These are phyloP conservation scores for Chionoecetes opilio DNA, from an alignment of 1,140 invertebrate genomes.

Conservation along the genomic window DNA sequence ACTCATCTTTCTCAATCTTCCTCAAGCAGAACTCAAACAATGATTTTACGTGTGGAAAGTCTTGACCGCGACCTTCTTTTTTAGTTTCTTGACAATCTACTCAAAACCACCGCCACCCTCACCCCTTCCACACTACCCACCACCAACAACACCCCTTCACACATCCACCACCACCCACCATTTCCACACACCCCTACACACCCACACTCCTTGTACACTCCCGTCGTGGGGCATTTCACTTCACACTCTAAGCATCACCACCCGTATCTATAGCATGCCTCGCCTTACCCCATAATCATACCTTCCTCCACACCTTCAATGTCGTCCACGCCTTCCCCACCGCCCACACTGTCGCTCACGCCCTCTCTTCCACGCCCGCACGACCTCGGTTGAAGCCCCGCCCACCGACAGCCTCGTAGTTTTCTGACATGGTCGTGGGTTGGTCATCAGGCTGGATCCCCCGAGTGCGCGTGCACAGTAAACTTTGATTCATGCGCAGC, in stretches of 20 bases:
- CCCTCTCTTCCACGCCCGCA: not conserved
- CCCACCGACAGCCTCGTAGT: not conserved
- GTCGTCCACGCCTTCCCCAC: not conserved
- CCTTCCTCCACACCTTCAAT: not conserved
- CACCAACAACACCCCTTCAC: not conserved
- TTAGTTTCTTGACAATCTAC: too few relatives aligned
- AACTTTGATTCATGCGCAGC: conserved; percentile 57
- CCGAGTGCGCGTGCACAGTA: conserved; percentile 70
- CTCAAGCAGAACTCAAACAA: not conserved
- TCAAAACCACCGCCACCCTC: not conserved
- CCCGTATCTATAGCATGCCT: too few relatives aligned
- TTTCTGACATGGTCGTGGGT: conserved; percentile 49
- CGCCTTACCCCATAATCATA: not conserved
- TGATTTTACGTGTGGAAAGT: not conserved
- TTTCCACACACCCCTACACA: not conserved
- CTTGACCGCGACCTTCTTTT: too few relatives aligned
- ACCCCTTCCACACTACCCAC: not conserved
- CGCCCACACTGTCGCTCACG: not conserved
- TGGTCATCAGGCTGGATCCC: conserved; percentile 45
- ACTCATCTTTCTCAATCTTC: too few relatives aligned
- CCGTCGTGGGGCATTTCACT: not conserved
- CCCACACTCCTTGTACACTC: not conserved
- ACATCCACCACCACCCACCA: not conserved
- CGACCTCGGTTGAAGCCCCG: not conserved
- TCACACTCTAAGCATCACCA: not conserved